These are phyloP conservation scores for Dufourea novaeangliae DNA, from an alignment of 1,140 invertebrate genomes.

Conservation along the genomic window DNA sequence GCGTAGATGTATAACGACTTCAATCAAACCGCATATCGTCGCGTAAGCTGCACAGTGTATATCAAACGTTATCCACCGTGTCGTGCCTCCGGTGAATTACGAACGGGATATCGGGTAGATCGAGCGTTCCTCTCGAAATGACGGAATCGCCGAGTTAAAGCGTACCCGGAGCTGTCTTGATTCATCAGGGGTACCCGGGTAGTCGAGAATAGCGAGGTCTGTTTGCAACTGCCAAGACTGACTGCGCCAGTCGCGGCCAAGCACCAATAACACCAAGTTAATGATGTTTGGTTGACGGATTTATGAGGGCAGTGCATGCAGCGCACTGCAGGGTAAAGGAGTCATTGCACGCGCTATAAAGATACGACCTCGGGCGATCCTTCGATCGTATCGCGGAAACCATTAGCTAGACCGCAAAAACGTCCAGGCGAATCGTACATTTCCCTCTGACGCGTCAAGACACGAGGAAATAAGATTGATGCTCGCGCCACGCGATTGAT, in stretches of 20 bases:
- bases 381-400: slow-evolving; percentile 67
- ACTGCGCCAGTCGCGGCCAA: slow-evolving; percentile 63
- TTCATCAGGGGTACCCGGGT: slow-evolving; percentile 50
- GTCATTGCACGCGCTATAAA: slow-evolving; percentile 67
- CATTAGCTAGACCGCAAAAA: slow-evolving; percentile 62
- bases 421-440: slow-evolving; percentile 27
- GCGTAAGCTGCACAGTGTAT: not conserved
- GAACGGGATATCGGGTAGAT: slow-evolving; percentile 1
- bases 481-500: slow-evolving; percentile 52
- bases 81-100: slow-evolving; percentile 41
- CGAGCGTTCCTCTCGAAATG: slow-evolving; percentile 43
- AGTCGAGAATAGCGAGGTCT: slow-evolving; percentile 61
- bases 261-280: slow-evolving; percentile 70
- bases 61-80: not conserved
- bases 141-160: slow-evolving; percentile 41
- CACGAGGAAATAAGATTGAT: slow-evolving; percentile 56
- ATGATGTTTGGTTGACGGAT: slow-evolving; percentile 72
- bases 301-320: slow-evolving; percentile 67
- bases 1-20: slow-evolving; percentile 4
- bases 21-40: slow-evolving; percentile 12
- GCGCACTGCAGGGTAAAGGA: slow-evolving; percentile 57
- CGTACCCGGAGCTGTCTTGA: slow-evolving; percentile 54
- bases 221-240: slow-evolving; percentile 56
- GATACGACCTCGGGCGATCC: slow-evolving; percentile 63
- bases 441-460: slow-evolving; percentile 30